Evolutionary conservation across 2,888 invertebrate species (phyloP).

Genomic region (Abscondita cerata): DNA sequence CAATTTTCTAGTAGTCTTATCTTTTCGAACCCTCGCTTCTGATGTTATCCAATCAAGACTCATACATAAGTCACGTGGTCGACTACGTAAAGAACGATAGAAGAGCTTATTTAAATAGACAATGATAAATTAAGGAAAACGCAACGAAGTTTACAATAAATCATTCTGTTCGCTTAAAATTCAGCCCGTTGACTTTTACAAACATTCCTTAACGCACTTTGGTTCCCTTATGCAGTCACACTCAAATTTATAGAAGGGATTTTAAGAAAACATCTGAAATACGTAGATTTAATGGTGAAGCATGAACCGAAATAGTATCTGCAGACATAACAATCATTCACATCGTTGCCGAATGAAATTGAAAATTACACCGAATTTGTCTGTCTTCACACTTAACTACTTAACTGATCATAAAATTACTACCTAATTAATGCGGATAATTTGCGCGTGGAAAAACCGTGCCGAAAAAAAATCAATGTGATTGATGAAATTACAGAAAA

Average conservation of each 20-base stretch:
- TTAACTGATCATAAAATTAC: too few species aligned
- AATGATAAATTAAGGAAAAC: conserved; percentile 40
- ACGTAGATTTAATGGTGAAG: conserved; percentile 24
- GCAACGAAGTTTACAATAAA: conserved; percentile 21
- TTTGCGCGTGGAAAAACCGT: too few species aligned
- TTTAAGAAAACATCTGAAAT: conserved; percentile 29
- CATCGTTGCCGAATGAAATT: conserved; percentile 7
- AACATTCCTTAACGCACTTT: conserved; percentile 23
- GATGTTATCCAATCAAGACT: conserved; percentile 54
- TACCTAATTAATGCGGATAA: too few species aligned
- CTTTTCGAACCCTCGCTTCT: conserved; percentile 54
- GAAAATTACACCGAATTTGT: not conserved
- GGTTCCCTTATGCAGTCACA: conserved; percentile 24
- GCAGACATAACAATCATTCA: conserved; percentile 32
- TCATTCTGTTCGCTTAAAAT: conserved; percentile 24
- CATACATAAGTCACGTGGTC: conserved; percentile 52
- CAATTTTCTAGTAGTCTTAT: conserved; percentile 59
- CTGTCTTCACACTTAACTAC: too few species aligned
- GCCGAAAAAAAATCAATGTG: not conserved
- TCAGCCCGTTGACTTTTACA: conserved; percentile 20
- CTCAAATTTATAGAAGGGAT: conserved; percentile 24
- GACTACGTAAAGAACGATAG: conserved; percentile 33
- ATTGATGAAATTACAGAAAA: conserved; percentile 24
- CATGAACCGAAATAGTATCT: conserved; percentile 26
- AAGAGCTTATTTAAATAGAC: conserved; percentile 48